Evolutionary conservation across 2,113 vertebrate genomes (phyloP), one percentile per base, ranked within the genome.

Genomic region (Sorex araneus): DNA sequence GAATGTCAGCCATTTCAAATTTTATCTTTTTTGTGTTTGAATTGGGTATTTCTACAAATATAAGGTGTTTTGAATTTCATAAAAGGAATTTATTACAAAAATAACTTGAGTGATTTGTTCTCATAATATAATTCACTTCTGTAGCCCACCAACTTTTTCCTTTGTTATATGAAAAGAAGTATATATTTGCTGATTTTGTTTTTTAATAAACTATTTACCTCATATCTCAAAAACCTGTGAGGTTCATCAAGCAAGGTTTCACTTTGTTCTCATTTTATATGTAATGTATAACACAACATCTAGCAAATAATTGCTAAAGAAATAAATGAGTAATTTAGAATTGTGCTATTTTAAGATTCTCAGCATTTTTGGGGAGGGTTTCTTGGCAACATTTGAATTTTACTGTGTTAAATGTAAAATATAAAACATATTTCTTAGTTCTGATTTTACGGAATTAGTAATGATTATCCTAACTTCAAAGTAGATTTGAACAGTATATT

Each of bases 181-280:
- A 40, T 82, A 5, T 73, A 82, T 82, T 36, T 89, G 3, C 66
- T 91, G 23, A 78, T 86, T 93, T 75, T 18, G 10, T 36, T 66
- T 67, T 67, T 45, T 76, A 82, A 28, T 54, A 23, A 6, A 19
- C 6, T 71, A 32, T 67, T 36, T 76, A 15, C 45, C 74, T 92
- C 4, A 23, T 63, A 64, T 78, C 28, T 34, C 27, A 50, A 36
- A 10, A 85, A 27, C 40, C 4, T 13, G 15, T 77, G 43, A 86
- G 8, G 25, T 63, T 23, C 15, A 21, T 40, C 64, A 66, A 70
- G 21, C 7, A 57, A 71, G 80, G 5, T 60, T 3, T 2, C 11
- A 64, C 23, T 84, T 47, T 70, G 32, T 4, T 64, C 2, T 34
- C 28, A 77, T 30, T 80, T 89, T 92, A 36, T 81, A 23, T 16